Evolutionary conservation across 2,888 invertebrate genomes (phyloP).

Genomic region (Nomada flava): DNA sequence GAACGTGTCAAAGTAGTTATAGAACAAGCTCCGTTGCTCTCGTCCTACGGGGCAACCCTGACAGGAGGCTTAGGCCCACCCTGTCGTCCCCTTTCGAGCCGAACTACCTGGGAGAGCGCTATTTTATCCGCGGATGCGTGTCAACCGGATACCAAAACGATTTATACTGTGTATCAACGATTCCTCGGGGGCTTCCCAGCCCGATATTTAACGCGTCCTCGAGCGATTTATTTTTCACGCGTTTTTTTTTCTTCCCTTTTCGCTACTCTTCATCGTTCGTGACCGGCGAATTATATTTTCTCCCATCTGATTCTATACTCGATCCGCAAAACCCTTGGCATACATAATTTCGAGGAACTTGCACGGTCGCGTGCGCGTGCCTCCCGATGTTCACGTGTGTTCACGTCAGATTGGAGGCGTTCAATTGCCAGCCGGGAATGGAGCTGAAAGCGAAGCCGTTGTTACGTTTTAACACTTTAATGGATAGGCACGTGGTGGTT

Average conservation of each 20-base stretch:
- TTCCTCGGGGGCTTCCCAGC: background rate
- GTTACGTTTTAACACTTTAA: slow-evolving; percentile 14
- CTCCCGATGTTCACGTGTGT: slow-evolving; percentile 4
- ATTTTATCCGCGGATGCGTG: slow-evolving; percentile 39
- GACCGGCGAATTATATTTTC: too few species aligned
- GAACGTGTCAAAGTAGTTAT: slow-evolving; percentile 83
- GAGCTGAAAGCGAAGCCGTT: slow-evolving; percentile 11
- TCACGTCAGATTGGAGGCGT: slow-evolving; percentile 24
- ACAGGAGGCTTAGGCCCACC: slow-evolving; percentile 50
- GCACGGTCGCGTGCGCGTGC: slow-evolving; percentile 20
- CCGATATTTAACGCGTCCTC: background rate
- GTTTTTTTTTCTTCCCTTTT: background rate
- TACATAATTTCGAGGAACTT: slow-evolving; percentile 10
- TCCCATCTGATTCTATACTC: too few species aligned
- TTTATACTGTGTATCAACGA: slow-evolving; percentile 38
- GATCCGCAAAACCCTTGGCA: background rate
- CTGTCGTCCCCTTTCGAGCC: slow-evolving; percentile 30
- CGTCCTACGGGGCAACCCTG: slow-evolving; percentile 64
- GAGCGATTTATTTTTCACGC: background rate
- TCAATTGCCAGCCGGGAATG: slow-evolving; percentile 3
- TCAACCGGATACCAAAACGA: slow-evolving; percentile 37
- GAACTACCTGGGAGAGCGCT: slow-evolving; percentile 41
- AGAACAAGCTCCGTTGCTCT: slow-evolving; percentile 71
- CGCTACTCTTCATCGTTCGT: background rate
- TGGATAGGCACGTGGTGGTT: slow-evolving; percentile 13